These are phyloP conservation scores for Agonum fuliginosum DNA, from an alignment of 2,888 invertebrate genomes.

Conservation along the genomic window DNA sequence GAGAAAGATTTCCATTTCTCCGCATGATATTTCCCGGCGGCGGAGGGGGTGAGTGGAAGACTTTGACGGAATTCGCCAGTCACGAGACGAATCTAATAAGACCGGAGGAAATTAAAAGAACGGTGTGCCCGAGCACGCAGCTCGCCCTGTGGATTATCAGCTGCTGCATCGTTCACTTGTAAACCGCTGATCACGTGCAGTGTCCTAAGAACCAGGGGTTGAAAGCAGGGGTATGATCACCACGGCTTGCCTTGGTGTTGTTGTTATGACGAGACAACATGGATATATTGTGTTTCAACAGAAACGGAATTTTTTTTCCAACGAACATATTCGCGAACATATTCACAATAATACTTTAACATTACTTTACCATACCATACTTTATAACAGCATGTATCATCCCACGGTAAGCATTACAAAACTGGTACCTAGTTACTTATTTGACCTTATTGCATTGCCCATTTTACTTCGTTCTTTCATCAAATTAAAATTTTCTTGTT, in stretches of 20 bases:
- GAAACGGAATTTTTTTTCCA: not conserved
- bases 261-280: not conserved
- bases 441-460: too few relatives aligned
- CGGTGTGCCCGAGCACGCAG: too few relatives aligned
- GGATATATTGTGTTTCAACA: not conserved
- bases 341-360: too few relatives aligned
- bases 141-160: conserved; percentile 61
- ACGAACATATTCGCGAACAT: not conserved
- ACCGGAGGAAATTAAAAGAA: conserved; percentile 63
- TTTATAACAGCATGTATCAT: too few relatives aligned
- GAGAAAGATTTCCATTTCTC: conserved; percentile 48
- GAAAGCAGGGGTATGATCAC: too few relatives aligned
- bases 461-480: too few relatives aligned
- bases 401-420: too few relatives aligned
- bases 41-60: conserved; percentile 56
- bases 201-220: not conserved
- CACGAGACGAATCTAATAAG: conserved; percentile 63
- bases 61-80: conserved; percentile 58
- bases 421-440: too few relatives aligned
- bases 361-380: too few relatives aligned
- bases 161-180: conserved; percentile 15
- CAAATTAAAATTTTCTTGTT: too few relatives aligned
- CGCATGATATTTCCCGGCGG: conserved; percentile 30
- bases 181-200: not conserved
- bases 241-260: conserved; percentile 4